Evolutionary conservation across 2,888 invertebrate species (phyloP).

Genomic region (Agapostemon virescens): DNA sequence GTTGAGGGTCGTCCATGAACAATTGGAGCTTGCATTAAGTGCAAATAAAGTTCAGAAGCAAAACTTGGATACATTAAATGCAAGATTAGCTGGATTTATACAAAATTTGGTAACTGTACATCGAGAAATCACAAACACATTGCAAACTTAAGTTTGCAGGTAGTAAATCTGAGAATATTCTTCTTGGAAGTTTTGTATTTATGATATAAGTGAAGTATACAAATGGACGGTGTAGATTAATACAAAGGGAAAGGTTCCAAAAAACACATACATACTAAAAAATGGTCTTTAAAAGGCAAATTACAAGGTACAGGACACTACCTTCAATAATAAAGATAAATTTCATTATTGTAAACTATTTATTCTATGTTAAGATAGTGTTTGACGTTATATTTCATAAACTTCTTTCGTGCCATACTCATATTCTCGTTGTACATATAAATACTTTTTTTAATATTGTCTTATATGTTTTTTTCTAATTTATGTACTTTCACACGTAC

Average conservation of each 20-base stretch:
- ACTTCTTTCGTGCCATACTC: constrained; percentile 64
- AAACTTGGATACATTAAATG: constrained; percentile 90
- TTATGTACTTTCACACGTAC: constrained; percentile 26
- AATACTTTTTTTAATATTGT: constrained; percentile 42
- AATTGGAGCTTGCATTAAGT: constrained; percentile 89
- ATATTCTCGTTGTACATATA: constrained; percentile 49
- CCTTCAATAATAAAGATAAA: constrained; percentile 54
- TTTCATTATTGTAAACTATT: constrained; percentile 49
- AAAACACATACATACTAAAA: constrained; percentile 58
- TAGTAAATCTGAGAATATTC: constrained; percentile 56
- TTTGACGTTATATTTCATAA: constrained; percentile 50
- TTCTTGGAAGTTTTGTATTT: constrained; percentile 75
- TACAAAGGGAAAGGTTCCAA: constrained; percentile 68
- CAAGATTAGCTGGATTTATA: constrained; percentile 90
- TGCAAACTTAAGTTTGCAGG: constrained; percentile 85
- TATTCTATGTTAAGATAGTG: constrained; percentile 51
- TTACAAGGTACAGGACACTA: constrained; percentile 46
- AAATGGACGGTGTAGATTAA: constrained; percentile 68
- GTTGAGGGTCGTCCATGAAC: constrained; percentile 88
- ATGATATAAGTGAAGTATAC: constrained; percentile 65
- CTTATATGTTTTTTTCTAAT: constrained; percentile 34
- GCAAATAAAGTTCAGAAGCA: constrained; percentile 91
- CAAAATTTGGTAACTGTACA: constrained; percentile 91
- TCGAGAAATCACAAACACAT: constrained; percentile 90
- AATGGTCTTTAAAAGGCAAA: constrained; percentile 37